These are phyloP conservation scores for Spondyliosoma cantharus DNA, from an alignment of 2,797 vertebrate species.

Conservation along the genomic window DNA sequence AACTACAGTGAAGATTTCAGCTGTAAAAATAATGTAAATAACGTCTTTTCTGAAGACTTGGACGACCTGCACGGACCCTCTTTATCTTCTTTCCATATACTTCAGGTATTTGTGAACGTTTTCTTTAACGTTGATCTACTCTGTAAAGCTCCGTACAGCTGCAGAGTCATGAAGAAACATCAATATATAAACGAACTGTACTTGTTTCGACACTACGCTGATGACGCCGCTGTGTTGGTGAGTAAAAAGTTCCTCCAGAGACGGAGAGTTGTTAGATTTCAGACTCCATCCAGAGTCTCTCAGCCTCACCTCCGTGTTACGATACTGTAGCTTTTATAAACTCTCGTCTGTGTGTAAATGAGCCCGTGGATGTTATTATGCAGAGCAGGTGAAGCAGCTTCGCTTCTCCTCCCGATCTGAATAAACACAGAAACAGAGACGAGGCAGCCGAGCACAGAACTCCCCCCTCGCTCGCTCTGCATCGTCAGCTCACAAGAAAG, in stretches of 20 bases:
- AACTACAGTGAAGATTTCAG: too few relatives aligned
- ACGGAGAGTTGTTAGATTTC: not conserved
- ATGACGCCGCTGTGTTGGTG: not conserved
- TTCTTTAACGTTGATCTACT: too few relatives aligned
- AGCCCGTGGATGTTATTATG: slow-evolving; percentile 47
- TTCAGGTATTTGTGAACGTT: too few relatives aligned
- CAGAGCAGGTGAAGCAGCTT: slow-evolving; percentile 54
- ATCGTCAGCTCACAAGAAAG: slow-evolving; percentile 27
- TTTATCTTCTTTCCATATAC: too few relatives aligned
- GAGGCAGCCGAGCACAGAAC: slow-evolving; percentile 55
- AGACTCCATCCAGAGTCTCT: not conserved
- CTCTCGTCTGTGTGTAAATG: slow-evolving; percentile 35
- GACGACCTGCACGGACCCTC: too few relatives aligned
- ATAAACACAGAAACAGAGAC: slow-evolving; percentile 49
- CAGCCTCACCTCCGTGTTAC: not conserved
- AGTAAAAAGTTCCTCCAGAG: not conserved
- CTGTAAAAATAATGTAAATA: too few relatives aligned
- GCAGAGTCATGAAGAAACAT: too few relatives aligned
- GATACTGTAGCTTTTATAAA: slow-evolving; percentile 18
- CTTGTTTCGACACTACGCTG: too few relatives aligned
- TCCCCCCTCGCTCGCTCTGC: not conserved
- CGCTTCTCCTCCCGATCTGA: slow-evolving; percentile 37
- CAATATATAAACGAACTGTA: too few relatives aligned
- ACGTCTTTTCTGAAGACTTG: too few relatives aligned
- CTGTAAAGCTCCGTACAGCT: too few relatives aligned